These are phyloP conservation scores for Myotis yumanensis DNA, from an alignment of 2,113 vertebrate genomes.

Conservation along the genomic window DNA sequence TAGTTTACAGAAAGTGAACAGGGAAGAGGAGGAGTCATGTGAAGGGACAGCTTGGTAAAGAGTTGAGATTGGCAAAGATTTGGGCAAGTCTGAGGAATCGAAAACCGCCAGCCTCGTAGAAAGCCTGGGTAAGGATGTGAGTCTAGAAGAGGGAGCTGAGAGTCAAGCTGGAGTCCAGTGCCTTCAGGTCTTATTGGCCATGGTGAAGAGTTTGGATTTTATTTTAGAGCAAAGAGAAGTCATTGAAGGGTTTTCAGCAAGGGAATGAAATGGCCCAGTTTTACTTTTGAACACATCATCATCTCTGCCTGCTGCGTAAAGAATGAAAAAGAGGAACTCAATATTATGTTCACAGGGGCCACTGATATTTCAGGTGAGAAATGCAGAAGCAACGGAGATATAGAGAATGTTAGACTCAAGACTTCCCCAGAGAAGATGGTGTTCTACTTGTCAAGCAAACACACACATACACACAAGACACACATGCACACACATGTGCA, in stretches of 20 bases:
- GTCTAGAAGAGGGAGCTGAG: not conserved
- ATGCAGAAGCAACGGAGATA: not conserved
- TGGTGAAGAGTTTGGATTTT: not conserved
- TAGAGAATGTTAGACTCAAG: not conserved
- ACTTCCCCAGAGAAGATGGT: not conserved
- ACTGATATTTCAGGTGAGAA: not conserved
- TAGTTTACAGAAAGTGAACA: not conserved
- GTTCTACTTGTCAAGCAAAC: not conserved
- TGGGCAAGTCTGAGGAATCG: not conserved
- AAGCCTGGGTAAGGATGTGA: not conserved
- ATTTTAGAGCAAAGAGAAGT: not conserved
- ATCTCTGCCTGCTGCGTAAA: not conserved
- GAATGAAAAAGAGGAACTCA: not conserved
- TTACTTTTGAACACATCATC: not conserved
- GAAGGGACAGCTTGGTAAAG: not conserved
- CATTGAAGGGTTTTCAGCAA: not conserved
- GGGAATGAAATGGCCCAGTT: not conserved
- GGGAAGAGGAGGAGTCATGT: not conserved
- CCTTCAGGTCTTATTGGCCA: not conserved
- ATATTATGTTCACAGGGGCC: not conserved
- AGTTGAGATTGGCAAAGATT: not conserved
- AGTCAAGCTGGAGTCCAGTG: no score
- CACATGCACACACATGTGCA: not conserved
- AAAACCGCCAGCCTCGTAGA: not conserved
- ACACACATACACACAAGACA: not conserved